Base-by-base conservation (phyloP, 1,140 invertebrate species). In the Chionoecetes opilio region DNA sequence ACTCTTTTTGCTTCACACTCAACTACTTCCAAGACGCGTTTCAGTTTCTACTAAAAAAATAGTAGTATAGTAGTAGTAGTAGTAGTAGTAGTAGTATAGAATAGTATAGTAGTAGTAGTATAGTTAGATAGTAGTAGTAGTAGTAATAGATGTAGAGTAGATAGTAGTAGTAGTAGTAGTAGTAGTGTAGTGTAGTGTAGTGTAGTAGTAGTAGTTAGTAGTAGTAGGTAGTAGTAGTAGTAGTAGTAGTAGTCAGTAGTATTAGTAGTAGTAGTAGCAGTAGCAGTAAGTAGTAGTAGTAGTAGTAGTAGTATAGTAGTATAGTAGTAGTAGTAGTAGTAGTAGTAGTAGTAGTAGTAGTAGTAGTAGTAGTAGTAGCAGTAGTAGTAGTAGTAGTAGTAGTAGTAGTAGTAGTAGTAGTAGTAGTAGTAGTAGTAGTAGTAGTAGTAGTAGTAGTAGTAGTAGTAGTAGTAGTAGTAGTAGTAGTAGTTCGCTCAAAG, bases 261-360 rank as follows among this genome's bases (percentile, higher is more conserved):
- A 75, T 17, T 75, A 75, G 63, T 75, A 75, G 63, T 75, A 75
- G 63, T 75, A 75, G 63, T 75, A 75, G 63, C n/a, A 75, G 63
- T 75, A 75, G 63, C n/a, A 75, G 63, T 75, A 75, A n/a, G 63
- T 75, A 75, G n/a, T 75, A 75, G 63, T 75, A 75, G 63, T 75
- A 75, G n/a, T 75, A 75, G 63, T 75, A 75, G 63, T n/a, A 75
- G n/a, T n/a, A n/a, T n/a, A 75, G 53, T 75, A 75, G 53, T 75
- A 75, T 41, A 41, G 3, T 41, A 41, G 3, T 41, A 41, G 3
- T 41, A 41, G 3, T 41, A 41, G 3, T 41, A 41, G 3, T 41
- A 41, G 3, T 53, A 53, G 46, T 53, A 53, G 46, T 53, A 53
- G 46, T 53, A 53, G 46, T 53, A 53, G 46, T 53, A 53, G 46